These are phyloP conservation scores for Colletes gigas DNA, from an alignment of 1,140 invertebrate species.

Conservation along the genomic window DNA sequence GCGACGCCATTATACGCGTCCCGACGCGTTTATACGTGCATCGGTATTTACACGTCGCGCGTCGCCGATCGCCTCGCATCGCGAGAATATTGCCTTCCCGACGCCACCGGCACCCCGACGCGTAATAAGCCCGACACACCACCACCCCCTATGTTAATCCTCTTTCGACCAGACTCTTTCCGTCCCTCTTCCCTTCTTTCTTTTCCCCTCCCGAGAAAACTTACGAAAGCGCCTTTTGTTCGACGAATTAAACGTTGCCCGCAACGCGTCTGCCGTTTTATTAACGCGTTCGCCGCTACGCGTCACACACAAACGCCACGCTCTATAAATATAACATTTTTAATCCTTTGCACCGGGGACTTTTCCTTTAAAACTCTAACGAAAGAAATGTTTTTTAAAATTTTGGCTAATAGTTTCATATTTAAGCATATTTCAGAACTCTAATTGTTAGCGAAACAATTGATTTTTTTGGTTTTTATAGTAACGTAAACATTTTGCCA, in stretches of 20 bases:
- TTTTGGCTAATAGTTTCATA: too few relatives aligned
- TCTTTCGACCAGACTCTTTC: neutral
- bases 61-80: neutral
- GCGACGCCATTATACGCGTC: neutral
- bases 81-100: neutral
- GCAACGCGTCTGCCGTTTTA: too few relatives aligned
- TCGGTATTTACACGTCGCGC: constrained; percentile 16
- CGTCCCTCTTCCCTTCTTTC: constrained; percentile 34
- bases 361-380: too few relatives aligned
- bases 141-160: neutral
- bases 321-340: too few relatives aligned
- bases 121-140: neutral
- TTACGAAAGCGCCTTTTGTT: neutral
- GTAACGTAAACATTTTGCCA: too few relatives aligned
- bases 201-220: neutral
- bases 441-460: too few relatives aligned
- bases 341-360: too few relatives aligned
- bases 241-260: neutral
- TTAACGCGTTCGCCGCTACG: too few relatives aligned
- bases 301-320: too few relatives aligned
- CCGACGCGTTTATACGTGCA: neutral
- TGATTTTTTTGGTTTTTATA: too few relatives aligned
- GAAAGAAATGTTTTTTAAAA: too few relatives aligned
- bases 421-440: too few relatives aligned
- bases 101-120: neutral